Conservation (phyloP, 1,140 invertebrate genomes). For the Leptinotarsa texana region DNA sequence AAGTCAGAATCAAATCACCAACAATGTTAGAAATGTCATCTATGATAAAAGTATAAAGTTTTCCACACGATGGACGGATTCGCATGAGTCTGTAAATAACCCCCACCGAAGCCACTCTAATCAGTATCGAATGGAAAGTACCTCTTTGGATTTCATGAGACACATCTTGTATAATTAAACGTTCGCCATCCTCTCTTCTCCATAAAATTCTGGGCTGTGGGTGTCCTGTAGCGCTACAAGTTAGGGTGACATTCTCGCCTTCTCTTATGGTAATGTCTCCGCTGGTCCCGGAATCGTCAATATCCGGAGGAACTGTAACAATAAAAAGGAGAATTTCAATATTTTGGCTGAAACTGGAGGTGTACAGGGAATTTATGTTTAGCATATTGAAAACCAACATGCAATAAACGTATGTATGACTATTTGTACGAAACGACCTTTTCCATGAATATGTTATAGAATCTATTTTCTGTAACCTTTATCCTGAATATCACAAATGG, state of each 20-base stretch:
- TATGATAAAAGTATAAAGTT: too few relatives aligned
- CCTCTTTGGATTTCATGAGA: conserved; percentile 53
- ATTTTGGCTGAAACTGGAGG: neutral
- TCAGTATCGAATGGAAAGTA: conserved; percentile 17
- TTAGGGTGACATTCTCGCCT: conserved; percentile 69
- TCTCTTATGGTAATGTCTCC: conserved; percentile 66
- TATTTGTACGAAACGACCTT: too few relatives aligned
- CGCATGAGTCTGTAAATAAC: too few relatives aligned
- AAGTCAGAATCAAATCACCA: too few relatives aligned
- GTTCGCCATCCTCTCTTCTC: conserved; percentile 59
- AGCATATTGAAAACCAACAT: neutral
- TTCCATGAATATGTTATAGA: too few relatives aligned
- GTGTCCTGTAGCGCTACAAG: conserved; percentile 67
- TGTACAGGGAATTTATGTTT: neutral
- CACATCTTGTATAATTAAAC: conserved; percentile 52
- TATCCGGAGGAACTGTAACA: conserved; percentile 67
- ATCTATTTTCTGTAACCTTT: too few relatives aligned
- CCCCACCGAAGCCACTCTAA: too few relatives aligned
- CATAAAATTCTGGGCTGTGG: conserved; percentile 62
- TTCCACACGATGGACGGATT: too few relatives aligned
- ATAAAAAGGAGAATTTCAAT: conserved; percentile 34
- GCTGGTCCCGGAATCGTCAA: conserved; percentile 64
- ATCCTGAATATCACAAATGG: too few relatives aligned
- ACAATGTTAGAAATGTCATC: too few relatives aligned
- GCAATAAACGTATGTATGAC: too few relatives aligned